These are phyloP conservation scores for Pogona vitticeps DNA, from an alignment of 2,113 vertebrate genomes.

Conservation along the genomic window DNA sequence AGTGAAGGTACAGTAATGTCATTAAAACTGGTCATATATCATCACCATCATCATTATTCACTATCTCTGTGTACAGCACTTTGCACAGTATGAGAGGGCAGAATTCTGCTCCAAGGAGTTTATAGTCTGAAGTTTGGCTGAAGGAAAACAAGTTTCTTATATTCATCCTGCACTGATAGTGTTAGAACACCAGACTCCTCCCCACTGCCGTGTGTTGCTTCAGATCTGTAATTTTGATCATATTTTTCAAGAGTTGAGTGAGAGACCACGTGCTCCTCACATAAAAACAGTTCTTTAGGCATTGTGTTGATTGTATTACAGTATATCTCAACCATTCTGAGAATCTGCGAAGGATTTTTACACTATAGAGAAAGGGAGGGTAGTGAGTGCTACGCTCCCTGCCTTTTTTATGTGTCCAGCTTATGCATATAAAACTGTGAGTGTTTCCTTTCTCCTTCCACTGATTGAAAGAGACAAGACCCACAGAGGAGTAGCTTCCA, in stretches of 20 bases:
- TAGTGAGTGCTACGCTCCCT: not conserved
- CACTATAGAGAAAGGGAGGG: not conserved
- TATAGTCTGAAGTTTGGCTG: not conserved
- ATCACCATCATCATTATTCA: too few relatives aligned
- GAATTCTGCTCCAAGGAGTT: not conserved
- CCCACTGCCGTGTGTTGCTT: not conserved
- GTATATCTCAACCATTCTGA: not conserved
- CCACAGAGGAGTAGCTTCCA: not conserved
- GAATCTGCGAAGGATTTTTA: not conserved
- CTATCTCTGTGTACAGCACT: not conserved
- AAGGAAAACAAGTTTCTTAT: not conserved
- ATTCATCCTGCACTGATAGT: not conserved
- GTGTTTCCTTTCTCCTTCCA: not conserved
- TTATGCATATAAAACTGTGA: not conserved
- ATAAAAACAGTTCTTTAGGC: not conserved
- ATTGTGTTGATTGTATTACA: not conserved
- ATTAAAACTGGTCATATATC: too few relatives aligned
- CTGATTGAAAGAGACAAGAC: not conserved
- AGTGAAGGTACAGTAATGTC: too few relatives aligned
- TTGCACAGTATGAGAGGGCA: not conserved
- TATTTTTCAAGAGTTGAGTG: not conserved
- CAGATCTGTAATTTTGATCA: not conserved
- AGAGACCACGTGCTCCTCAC: not conserved
- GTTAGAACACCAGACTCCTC: too few relatives aligned
- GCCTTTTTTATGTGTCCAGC: not conserved